Percentiles rank a stretch among this genome's conserved stretches.
Conservation (phyloP, 2,113 vertebrate species). For the Chlamydotis undulata region DNA sequence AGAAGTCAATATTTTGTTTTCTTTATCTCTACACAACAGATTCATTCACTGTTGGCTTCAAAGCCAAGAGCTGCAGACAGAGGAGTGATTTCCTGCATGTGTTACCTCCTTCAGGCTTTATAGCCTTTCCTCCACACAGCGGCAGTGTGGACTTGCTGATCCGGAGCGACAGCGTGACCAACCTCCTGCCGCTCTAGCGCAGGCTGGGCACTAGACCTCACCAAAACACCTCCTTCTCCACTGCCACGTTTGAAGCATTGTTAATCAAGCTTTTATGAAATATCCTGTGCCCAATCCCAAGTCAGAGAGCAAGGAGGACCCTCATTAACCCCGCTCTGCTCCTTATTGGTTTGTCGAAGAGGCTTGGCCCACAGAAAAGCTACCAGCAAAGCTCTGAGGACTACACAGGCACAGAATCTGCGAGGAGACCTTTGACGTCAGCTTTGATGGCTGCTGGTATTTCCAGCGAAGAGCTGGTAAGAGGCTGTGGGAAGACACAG, state of each 20-base stretch:
- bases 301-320: background rate
- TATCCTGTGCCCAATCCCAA: background rate
- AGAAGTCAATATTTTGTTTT: accelerated
- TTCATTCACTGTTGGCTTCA: background rate
- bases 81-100: accelerated
- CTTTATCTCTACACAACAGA: background rate
- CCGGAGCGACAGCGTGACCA: too few species aligned
- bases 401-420: background rate
- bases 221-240: background rate
- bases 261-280: background rate
- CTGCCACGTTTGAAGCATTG: accelerated
- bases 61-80: background rate
- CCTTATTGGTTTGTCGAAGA: background rate
- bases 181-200: background rate
- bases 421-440: background rate
- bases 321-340: background rate
- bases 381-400: background rate
- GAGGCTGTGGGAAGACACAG: background rate
- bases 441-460: background rate
- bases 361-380: background rate
- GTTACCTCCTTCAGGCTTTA: background rate
- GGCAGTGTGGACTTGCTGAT: background rate
- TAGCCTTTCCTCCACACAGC: background rate
- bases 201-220: background rate
- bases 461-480: background rate